Conservation (phyloP, 2,888 invertebrate species). For the Pedicia rivosa region DNA sequence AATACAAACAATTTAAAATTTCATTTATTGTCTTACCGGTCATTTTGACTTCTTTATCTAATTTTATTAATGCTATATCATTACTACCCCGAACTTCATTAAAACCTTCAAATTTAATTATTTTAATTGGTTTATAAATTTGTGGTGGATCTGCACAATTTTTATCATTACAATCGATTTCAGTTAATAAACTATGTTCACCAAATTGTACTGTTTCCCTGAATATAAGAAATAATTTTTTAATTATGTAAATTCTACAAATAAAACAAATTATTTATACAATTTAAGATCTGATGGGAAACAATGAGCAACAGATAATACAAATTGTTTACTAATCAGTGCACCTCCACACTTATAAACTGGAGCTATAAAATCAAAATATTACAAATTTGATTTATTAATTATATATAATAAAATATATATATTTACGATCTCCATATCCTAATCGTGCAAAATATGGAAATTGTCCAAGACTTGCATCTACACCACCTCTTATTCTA, state of each 20-base stretch:
- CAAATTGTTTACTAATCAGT: constrained; percentile 20
- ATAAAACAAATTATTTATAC: background rate
- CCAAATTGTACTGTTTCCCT: constrained; percentile 21
- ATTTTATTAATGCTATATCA: constrained; percentile 20
- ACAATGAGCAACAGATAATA: constrained; percentile 31
- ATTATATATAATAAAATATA: background rate
- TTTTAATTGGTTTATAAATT: constrained; percentile 14
- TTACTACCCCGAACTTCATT: constrained; percentile 15
- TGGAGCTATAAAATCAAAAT: constrained; percentile 12
- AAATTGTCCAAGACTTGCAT: constrained; percentile 41
- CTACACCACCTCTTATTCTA: constrained; percentile 44
- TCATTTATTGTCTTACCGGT: constrained; percentile 15
- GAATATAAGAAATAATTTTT: too few species aligned
- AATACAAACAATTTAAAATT: background rate
- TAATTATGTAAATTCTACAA: background rate
- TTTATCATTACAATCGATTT: constrained; percentile 19
- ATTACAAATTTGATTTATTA: background rate
- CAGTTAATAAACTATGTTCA: constrained; percentile 21
- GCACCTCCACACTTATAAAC: constrained; percentile 19
- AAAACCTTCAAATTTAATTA: constrained; percentile 17
- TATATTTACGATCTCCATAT: constrained; percentile 2
- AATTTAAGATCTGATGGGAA: constrained; percentile 15
- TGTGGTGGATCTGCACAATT: constrained; percentile 22
- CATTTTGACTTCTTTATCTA: constrained; percentile 15
- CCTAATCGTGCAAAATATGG: constrained; percentile 37